A percentile compares a stretch with the other conserved stretches of the same genome.
These are phyloP conservation scores for Euclidia mi DNA, from an alignment of 2,888 invertebrate species.

Conservation along the genomic window DNA sequence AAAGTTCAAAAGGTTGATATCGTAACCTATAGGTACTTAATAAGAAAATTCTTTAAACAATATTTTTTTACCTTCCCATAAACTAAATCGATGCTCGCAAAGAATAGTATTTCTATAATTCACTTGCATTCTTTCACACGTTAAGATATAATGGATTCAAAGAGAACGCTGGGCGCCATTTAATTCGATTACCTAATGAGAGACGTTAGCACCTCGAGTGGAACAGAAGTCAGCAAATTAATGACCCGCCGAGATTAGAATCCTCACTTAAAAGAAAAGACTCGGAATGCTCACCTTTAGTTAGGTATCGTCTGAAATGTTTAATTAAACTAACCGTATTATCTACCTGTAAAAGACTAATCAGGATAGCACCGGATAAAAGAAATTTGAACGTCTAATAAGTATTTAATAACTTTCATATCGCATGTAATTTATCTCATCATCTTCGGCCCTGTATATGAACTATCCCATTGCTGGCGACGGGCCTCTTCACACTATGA, in stretches of 20 bases:
- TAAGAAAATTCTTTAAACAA: too few relatives aligned
- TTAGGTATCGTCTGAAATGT: constrained; percentile 13
- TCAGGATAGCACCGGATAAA: background rate
- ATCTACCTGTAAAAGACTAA: constrained; percentile 4
- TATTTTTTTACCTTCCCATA: too few relatives aligned
- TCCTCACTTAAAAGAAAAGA: constrained; percentile 33
- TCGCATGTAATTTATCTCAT: too few relatives aligned
- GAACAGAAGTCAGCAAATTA: constrained; percentile 54
- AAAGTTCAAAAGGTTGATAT: too few relatives aligned
- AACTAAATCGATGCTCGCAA: too few relatives aligned
- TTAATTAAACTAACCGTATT: too few relatives aligned
- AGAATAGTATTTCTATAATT: background rate
- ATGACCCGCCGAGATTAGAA: constrained; percentile 54
- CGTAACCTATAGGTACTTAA: too few relatives aligned
- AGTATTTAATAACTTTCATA: too few relatives aligned
- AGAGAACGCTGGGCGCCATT: constrained; percentile 19
- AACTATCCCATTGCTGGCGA: too few relatives aligned
- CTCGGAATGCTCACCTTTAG: constrained; percentile 13
- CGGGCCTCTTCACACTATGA: too few relatives aligned
- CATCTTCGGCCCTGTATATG: too few relatives aligned
- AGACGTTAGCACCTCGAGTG: constrained; percentile 57
- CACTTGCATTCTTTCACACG: background rate
- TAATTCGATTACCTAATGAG: constrained; percentile 64
- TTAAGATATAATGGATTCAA: constrained; percentile 7
- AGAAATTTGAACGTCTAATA: background rate